Evolutionary conservation across 2,888 invertebrate genomes (phyloP).

Genomic region (Pseudanteris insignis): DNA sequence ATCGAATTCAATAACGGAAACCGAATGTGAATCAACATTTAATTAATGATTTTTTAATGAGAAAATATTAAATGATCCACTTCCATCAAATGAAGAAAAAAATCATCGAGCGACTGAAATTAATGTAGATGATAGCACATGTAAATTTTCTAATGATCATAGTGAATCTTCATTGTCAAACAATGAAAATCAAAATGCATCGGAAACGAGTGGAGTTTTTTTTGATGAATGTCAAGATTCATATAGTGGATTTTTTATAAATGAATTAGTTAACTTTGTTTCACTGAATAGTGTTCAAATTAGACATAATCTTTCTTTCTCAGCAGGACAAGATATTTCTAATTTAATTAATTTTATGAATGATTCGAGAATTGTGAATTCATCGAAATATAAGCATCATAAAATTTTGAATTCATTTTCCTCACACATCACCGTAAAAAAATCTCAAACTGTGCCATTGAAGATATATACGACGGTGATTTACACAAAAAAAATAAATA

Average conservation of each 20-base stretch:
- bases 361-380: neutral
- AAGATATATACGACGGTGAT: conserved; percentile 37
- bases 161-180: too few species aligned
- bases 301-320: conserved; percentile 1
- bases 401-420: conserved; percentile 3
- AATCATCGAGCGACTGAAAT: too few species aligned
- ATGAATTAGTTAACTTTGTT: conserved; percentile 2
- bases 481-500: conserved; percentile 17
- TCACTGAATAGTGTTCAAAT: neutral
- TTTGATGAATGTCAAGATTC: too few species aligned
- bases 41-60: too few species aligned
- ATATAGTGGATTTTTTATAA: conserved; percentile 4
- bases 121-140: too few species aligned
- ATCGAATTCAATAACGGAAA: too few species aligned
- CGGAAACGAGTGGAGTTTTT: too few species aligned
- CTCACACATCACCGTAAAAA: conserved; percentile 10
- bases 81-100: too few species aligned
- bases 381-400: conserved; percentile 1
- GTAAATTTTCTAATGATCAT: too few species aligned
- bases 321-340: neutral
- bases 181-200: too few species aligned
- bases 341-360: neutral
- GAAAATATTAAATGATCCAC: too few species aligned
- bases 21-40: too few species aligned
- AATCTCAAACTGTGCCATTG: conserved; percentile 20